These are phyloP conservation scores for Phymastichus coffea DNA, from an alignment of 1,140 invertebrate genomes.

Conservation along the genomic window DNA sequence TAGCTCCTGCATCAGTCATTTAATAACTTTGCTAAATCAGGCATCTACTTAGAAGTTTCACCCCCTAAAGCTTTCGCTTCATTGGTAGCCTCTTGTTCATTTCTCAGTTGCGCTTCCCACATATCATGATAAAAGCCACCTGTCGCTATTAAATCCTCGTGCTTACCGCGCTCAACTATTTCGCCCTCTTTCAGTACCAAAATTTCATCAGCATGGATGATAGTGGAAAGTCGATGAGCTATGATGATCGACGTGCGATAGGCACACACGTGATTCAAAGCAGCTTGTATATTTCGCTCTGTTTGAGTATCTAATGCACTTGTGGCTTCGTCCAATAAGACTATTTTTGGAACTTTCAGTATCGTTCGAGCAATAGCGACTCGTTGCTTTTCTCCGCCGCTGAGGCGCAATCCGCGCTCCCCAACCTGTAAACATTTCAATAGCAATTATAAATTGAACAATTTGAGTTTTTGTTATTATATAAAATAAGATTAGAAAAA, in stretches of 20 bases:
- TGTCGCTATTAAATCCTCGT: slow-evolving; percentile 73
- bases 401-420: slow-evolving; percentile 75
- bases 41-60: not conserved
- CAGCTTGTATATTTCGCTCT: slow-evolving; percentile 80
- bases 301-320: slow-evolving; percentile 83
- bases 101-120: slow-evolving; percentile 84
- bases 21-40: not conserved
- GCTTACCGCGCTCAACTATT: slow-evolving; percentile 87
- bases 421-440: slow-evolving; percentile 61
- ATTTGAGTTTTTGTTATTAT: slow-evolving; percentile 5
- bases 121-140: slow-evolving; percentile 79
- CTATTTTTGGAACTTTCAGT: slow-evolving; percentile 82
- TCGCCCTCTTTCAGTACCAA: slow-evolving; percentile 85
- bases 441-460: slow-evolving; percentile 9
- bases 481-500: too few relatives aligned
- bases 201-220: slow-evolving; percentile 92
- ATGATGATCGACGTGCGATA: slow-evolving; percentile 91
- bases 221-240: slow-evolving; percentile 89
- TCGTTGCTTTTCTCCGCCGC: slow-evolving; percentile 91
- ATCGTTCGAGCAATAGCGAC: slow-evolving; percentile 91
- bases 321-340: slow-evolving; percentile 89
- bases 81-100: slow-evolving; percentile 56
- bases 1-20: slow-evolving; percentile 3
- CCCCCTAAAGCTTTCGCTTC: too few relatives aligned
- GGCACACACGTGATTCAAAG: slow-evolving; percentile 72